phyloP scores from a whole-genome alignment of 2,888 invertebrate species.

The Caenorhabditis plicata region DNA sequence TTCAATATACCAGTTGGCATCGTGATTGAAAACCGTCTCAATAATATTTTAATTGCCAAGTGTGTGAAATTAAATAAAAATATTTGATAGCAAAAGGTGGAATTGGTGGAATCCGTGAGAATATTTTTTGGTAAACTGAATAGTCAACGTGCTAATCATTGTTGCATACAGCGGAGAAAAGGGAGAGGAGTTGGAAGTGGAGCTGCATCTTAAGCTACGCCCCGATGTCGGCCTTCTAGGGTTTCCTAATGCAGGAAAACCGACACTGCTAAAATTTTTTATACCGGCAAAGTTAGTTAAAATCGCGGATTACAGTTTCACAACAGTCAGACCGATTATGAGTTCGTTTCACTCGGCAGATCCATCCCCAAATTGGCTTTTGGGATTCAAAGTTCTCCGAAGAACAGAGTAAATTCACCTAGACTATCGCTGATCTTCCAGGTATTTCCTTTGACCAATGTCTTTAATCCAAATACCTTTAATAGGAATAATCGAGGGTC shows the following conservation, averaged over 20 bases:
- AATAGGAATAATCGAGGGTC: slow-evolving; percentile 62
- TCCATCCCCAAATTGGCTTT: slow-evolving; percentile 41
- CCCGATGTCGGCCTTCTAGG: slow-evolving; percentile 62
- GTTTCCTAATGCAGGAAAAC: slow-evolving; percentile 64
- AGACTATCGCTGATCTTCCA: slow-evolving; percentile 56
- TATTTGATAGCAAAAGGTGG: slow-evolving; percentile 58
- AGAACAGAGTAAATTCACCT: slow-evolving; percentile 52
- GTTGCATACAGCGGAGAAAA: slow-evolving; percentile 33
- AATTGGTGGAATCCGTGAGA: slow-evolving; percentile 44
- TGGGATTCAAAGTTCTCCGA: slow-evolving; percentile 25
- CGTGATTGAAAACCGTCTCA: slow-evolving; percentile 51
- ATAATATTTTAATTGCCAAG: slow-evolving; percentile 44
- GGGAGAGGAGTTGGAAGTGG: slow-evolving; percentile 44
- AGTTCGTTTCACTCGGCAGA: no score
- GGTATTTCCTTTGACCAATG: no score
- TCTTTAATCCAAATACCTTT: no score
- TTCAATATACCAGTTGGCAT: slow-evolving; percentile 60
- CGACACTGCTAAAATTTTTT: slow-evolving; percentile 58
- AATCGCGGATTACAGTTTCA: slow-evolving; percentile 62
- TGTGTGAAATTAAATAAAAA: slow-evolving; percentile 37
- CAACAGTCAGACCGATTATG: slow-evolving; percentile 46
- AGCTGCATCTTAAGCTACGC: slow-evolving; percentile 55
- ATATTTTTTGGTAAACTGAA: slow-evolving; percentile 39
- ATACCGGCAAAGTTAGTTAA: slow-evolving; percentile 56
- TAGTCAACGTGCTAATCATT: background rate